phyloP scores from a whole-genome alignment of 2,888 invertebrate species.

The Drepana falcataria region DNA sequence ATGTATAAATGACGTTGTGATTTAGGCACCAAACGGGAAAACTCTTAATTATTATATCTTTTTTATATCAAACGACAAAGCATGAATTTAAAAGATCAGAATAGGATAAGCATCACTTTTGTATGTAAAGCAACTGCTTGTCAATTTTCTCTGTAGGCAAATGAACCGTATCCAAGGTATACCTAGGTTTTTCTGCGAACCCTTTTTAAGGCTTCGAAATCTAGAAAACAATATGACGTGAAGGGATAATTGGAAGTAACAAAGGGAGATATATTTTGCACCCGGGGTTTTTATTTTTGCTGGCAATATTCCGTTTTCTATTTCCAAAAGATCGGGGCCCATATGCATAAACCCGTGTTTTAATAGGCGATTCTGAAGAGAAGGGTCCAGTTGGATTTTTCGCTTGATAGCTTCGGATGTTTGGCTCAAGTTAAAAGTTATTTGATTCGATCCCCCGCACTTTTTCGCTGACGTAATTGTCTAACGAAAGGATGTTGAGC shows the following conservation, averaged over 20 bases:
- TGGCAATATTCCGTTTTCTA: conserved; percentile 19
- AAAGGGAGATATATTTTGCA: neutral
- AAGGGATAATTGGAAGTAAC: neutral
- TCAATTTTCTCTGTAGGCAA: no score
- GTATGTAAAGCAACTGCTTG: no score
- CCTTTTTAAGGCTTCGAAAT: conserved; percentile 1
- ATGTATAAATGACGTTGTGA: no score
- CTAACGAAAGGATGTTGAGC: no score
- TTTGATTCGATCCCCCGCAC: neutral
- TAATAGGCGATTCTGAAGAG: conserved; percentile 58
- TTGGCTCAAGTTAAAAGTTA: conserved; percentile 20
- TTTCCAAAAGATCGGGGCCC: conserved; percentile 37
- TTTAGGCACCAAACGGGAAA: no score
- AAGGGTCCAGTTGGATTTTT: conserved; percentile 55
- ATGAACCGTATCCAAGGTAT: neutral
- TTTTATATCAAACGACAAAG: no score
- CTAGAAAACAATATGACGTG: neutral
- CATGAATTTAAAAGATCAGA: no score
- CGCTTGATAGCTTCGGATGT: conserved; percentile 42
- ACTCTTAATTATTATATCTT: no score
- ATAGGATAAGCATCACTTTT: no score
- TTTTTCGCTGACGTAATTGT: no score
- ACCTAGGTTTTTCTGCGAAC: neutral
- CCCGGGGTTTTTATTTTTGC: conserved; percentile 7
- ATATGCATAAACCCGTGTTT: conserved; percentile 61